Conservation (phyloP, 2,797 vertebrate genomes). For the Poecilia velifera region DNA sequence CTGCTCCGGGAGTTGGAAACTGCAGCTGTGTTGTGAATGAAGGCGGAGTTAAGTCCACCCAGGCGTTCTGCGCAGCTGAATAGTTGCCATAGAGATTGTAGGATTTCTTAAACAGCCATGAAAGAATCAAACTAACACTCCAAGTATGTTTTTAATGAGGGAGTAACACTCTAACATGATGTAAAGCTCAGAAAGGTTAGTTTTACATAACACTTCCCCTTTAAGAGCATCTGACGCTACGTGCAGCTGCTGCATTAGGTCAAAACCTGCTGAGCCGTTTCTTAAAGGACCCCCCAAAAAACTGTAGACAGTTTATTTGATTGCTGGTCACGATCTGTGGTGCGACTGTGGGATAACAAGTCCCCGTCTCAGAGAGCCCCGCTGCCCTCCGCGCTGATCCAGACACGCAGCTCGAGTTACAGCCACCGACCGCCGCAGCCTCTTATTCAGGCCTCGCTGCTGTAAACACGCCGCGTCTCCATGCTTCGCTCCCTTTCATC, state of each 20-base stretch:
- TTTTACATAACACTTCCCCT: too few species aligned
- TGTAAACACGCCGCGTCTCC: conserved; percentile 67
- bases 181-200: too few species aligned
- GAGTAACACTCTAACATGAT: too few species aligned
- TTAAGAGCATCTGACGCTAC: background rate
- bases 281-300: conserved; percentile 52
- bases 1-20: too few species aligned
- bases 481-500: conserved; percentile 63
- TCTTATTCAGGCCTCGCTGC: conserved; percentile 61
- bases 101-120: too few species aligned
- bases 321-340: conserved; percentile 63
- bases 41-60: too few species aligned
- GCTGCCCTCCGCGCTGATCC: conserved; percentile 31
- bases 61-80: too few species aligned
- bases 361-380: conserved; percentile 44
- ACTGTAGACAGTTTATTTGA: conserved; percentile 66
- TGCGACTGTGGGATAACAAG: conserved; percentile 63
- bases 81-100: too few species aligned
- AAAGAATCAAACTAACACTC: too few species aligned
- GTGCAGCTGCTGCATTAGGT: conserved; percentile 3
- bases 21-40: too few species aligned
- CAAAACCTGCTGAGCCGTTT: conserved; percentile 29
- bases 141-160: too few species aligned
- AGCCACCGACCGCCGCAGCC: conserved; percentile 58
- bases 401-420: conserved; percentile 66